Conservation (phyloP, 2,888 invertebrate species). For the Drosophila leonis region DNA sequence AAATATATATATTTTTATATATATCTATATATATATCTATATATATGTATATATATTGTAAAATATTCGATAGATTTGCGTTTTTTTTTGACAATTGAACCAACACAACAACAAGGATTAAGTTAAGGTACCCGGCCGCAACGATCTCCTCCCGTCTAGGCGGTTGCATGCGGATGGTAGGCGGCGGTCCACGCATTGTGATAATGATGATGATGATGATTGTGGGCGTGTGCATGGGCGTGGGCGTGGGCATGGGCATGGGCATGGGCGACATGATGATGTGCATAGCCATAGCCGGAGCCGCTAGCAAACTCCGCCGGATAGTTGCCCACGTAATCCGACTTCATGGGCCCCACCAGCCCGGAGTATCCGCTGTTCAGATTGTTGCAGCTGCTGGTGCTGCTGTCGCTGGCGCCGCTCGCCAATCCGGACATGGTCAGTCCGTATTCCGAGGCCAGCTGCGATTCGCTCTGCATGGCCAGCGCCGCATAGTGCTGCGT, state of each 20-base stretch:
- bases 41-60: not conserved
- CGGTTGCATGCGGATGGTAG: constrained; percentile 80
- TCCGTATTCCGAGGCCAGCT: constrained; percentile 80
- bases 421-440: constrained; percentile 77
- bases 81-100: constrained; percentile 13
- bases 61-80: not conserved
- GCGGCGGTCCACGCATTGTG: constrained; percentile 82
- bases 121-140: constrained; percentile 18
- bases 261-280: constrained; percentile 49
- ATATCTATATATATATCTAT: not conserved
- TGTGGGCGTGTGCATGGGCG: constrained; percentile 43
- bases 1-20: not conserved
- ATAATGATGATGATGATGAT: constrained; percentile 60
- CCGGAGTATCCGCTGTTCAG: constrained; percentile 53
- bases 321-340: constrained; percentile 75
- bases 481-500: constrained; percentile 76
- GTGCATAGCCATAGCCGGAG: constrained; percentile 61
- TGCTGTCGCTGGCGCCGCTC: constrained; percentile 63
- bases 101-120: constrained; percentile 33
- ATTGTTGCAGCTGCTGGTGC: constrained; percentile 36
- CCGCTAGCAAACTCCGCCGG: constrained; percentile 68
- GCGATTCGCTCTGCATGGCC: constrained; percentile 82
- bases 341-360: constrained; percentile 76
- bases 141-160: constrained; percentile 21
- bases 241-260: constrained; percentile 61